Base-by-base conservation (phyloP, 2,888 invertebrate species). In the Eupithecia pulchellata region DNA sequence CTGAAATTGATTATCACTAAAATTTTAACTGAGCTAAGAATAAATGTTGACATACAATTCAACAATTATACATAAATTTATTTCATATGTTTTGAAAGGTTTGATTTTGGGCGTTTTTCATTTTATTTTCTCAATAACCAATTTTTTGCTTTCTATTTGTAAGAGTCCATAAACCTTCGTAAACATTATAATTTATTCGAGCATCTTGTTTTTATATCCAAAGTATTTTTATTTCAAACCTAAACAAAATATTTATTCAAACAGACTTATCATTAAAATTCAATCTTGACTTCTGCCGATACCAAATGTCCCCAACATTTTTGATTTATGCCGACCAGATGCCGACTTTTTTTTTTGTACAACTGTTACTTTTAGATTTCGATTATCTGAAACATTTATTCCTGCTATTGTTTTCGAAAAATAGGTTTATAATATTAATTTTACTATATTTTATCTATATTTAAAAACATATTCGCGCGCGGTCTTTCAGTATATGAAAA, bases 191-290 rank as follows among this genome's bases (percentile, higher is more conserved):
- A 25, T 52, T 52, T 13, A 52, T 52, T 25, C 52, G 25, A 25
- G 25, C 52, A 13, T 52, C 52, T 52, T 52, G 13, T 52, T 52
- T 47, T 47, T 47, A 47, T 47, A 3, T 47, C 20, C 52, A 52
- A 52, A 47, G 20, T 52, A 25, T 52, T 47, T 52, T 52, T 20
- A 47, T 47, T 47, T 20, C 11, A 52, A 52, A 25, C 20, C 25
- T 13, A 52, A 52, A 52, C 25, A 52, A 52, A n/a, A 52, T 52
- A 25, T 52, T 52, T 52, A 52, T 52, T 52, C 25, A 2, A 52
- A 52, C 11, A 25, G 25, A 13, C 52, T 52, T 47, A 20, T 47
- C 52, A 52, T 52, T 52, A 52, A 52, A 52, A 52, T 52, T 52
- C 20, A 52, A 52, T 52, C 52, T 25, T 25, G 52, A 13, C 13